A percentile compares a stretch with the other conserved stretches of the same genome.
Evolutionary conservation across 2,797 vertebrate genomes (phyloP).

Genomic region (Taenioides sp.): DNA sequence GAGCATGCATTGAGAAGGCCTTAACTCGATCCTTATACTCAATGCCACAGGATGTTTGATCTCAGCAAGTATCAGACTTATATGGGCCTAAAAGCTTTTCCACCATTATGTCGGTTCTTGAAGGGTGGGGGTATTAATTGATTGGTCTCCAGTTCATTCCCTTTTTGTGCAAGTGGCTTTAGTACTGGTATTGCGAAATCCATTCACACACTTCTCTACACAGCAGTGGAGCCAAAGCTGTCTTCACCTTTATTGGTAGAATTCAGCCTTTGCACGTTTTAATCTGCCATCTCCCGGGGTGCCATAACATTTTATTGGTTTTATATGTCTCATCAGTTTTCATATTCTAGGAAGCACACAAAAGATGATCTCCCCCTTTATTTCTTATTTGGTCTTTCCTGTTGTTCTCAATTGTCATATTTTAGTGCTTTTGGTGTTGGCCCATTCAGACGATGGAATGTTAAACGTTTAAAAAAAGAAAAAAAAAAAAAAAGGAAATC

Average conservation of each 20-base stretch:
- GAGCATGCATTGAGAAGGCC: slow-evolving; percentile 51
- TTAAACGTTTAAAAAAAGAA: neutral
- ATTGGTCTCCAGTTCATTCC: slow-evolving; percentile 64
- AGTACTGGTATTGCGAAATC: slow-evolving; percentile 60
- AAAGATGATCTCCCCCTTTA: slow-evolving; percentile 40
- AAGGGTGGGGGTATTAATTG: slow-evolving; percentile 63
- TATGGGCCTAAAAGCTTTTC: slow-evolving; percentile 66
- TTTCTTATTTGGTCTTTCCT: slow-evolving; percentile 12
- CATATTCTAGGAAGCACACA: slow-evolving; percentile 46
- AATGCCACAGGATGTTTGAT: slow-evolving; percentile 55
- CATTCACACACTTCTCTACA: slow-evolving; percentile 61
- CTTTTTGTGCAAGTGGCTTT: slow-evolving; percentile 63
- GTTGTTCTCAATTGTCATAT: slow-evolving; percentile 18
- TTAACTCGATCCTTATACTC: slow-evolving; percentile 34
- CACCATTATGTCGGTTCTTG: slow-evolving; percentile 45
- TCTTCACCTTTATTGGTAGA: slow-evolving; percentile 58
- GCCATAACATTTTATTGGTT: slow-evolving; percentile 56
- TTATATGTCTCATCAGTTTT: slow-evolving; percentile 67
- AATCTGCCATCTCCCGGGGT: slow-evolving; percentile 63
- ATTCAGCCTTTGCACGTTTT: slow-evolving; percentile 60
- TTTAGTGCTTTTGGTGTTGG: slow-evolving; percentile 8
- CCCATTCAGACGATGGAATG: slow-evolving; percentile 6
- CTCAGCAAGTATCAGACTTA: slow-evolving; percentile 56
- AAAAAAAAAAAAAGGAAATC: neutral
- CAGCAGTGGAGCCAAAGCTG: slow-evolving; percentile 51